Conservation (phyloP, 1,140 invertebrate genomes). For the Apis florea region DNA sequence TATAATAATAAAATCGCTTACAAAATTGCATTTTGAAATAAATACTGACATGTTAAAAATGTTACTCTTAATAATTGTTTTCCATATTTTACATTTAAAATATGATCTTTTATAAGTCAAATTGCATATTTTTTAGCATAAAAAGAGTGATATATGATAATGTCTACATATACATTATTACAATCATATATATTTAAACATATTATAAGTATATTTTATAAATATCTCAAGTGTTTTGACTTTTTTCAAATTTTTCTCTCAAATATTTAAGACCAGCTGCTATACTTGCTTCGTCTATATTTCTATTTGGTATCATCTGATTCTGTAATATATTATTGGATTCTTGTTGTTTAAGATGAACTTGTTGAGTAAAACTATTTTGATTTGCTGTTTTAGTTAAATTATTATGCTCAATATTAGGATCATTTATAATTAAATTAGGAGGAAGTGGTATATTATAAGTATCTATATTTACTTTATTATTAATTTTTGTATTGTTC, state of each 20-base stretch:
- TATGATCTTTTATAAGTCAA: too few relatives aligned
- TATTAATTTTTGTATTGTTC: not conserved
- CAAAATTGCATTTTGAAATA: too few relatives aligned
- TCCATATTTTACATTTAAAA: too few relatives aligned
- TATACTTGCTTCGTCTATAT: conserved; percentile 82
- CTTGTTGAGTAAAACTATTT: not conserved
- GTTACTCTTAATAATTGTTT: too few relatives aligned
- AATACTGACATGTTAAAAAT: too few relatives aligned
- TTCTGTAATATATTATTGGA: not conserved
- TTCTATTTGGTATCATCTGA: conserved; percentile 2
- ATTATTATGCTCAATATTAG: conserved; percentile 45
- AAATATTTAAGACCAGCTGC: conserved; percentile 85
- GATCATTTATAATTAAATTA: not conserved
- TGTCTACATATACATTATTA: conserved; percentile 22
- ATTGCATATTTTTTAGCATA: too few relatives aligned
- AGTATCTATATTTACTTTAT: conserved; percentile 24
- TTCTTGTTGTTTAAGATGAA: not conserved
- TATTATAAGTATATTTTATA: not conserved
- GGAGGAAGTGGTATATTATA: conserved; percentile 23
- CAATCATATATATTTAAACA: conserved; percentile 24
- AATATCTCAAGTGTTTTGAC: conserved; percentile 35
- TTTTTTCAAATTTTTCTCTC: conserved; percentile 81
- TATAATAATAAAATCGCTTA: too few relatives aligned
- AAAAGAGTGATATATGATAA: not conserved
- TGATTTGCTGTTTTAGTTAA: conserved; percentile 40